These are phyloP conservation scores for Hemicentrotus pulcherrimus DNA, from an alignment of 35 echinoderm and acorn worm species.

Conservation along the genomic window DNA sequence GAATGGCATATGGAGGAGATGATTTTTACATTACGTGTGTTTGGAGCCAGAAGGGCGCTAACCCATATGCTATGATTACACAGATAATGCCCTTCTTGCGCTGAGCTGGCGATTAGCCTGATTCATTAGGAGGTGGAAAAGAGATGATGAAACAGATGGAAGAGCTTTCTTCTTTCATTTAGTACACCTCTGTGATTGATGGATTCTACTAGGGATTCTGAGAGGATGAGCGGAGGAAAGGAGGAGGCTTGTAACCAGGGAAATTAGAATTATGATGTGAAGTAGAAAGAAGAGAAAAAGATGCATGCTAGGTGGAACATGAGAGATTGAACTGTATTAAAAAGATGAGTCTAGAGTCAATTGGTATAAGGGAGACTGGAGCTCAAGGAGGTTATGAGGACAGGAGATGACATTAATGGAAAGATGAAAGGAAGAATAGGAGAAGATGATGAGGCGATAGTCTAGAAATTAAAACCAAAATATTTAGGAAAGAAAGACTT, in stretches of 20 bases:
- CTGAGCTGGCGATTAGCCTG: background rate
- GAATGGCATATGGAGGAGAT: constrained; percentile 9
- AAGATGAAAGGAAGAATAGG: background rate
- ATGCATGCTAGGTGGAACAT: background rate
- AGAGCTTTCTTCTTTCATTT: constrained; percentile 10
- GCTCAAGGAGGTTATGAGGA: background rate
- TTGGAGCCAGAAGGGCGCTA: no score
- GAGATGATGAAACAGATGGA: background rate
- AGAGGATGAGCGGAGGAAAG: background rate
- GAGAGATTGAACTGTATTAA: background rate
- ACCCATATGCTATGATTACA: no score
- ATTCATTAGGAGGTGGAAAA: constrained; percentile 18
- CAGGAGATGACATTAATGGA: background rate
- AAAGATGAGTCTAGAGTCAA: background rate
- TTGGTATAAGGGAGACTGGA: background rate
- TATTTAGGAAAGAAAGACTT: constrained; percentile 5
- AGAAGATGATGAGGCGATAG: background rate
- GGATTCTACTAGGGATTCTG: background rate
- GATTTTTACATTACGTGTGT: background rate
- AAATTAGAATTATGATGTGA: background rate
- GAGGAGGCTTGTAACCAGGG: background rate
- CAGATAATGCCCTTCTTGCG: no score
- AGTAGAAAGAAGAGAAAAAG: background rate
- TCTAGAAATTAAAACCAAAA: background rate
- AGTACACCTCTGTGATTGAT: background rate